Evolutionary conservation across 2,113 vertebrate genomes (phyloP).

Genomic region (Chelonoidis abingdonii): DNA sequence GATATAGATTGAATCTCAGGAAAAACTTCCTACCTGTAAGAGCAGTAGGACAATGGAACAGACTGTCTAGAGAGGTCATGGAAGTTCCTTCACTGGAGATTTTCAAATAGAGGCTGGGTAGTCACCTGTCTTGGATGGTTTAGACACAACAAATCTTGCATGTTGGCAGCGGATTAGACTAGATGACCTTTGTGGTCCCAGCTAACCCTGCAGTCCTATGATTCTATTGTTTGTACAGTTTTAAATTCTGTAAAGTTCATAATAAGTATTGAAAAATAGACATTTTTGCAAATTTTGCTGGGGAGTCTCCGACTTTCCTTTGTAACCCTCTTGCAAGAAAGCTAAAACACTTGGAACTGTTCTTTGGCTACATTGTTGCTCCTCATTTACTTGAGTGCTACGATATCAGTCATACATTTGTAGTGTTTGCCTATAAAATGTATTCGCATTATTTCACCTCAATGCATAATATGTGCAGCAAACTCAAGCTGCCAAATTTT

Average conservation of each 20-base stretch:
- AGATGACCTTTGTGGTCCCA: neutral
- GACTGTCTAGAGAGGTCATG: neutral
- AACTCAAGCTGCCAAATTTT: neutral
- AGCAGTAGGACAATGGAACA: neutral
- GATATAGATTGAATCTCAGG: neutral
- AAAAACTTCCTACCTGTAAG: neutral
- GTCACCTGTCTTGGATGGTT: neutral
- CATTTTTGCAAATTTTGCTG: neutral
- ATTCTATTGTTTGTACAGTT: neutral
- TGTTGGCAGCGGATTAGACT: neutral
- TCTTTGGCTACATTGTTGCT: neutral
- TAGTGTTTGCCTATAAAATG: neutral
- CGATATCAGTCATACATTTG: neutral
- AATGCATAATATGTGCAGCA: neutral
- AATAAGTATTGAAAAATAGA: neutral
- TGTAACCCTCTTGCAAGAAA: neutral
- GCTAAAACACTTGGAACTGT: neutral
- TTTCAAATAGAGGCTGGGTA: neutral
- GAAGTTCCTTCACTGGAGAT: neutral
- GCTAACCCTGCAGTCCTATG: neutral
- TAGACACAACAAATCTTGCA: neutral
- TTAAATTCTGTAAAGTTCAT: neutral
- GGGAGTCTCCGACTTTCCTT: neutral
- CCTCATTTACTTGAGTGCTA: neutral
- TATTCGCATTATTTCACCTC: neutral